Evolutionary conservation across 1,140 invertebrate species (phyloP), one percentile per base, ranked within the genome.

Genomic region (Eurosta solidaginis): DNA sequence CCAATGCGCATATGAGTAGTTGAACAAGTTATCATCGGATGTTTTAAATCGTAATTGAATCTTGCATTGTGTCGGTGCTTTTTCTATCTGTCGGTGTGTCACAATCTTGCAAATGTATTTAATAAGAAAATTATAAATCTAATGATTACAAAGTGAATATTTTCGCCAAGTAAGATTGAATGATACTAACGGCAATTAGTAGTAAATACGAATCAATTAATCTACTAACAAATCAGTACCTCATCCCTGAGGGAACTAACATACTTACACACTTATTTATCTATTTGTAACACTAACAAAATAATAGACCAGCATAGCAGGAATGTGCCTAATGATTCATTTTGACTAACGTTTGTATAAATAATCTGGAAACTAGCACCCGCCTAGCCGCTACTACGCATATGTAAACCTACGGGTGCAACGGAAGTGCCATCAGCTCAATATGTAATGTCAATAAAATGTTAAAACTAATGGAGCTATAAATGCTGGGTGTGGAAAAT

Each of bases 81-180:
- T 59, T 59, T 17, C 12, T n/a, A n/a, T n/a, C n/a, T n/a, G n/a
- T 0, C 29, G 59, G 59, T 36, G 27, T 40, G 33, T 42, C 59
- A 27, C 59, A 29, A 22, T 20, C n/a, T 20, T 52, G 9, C 9
- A 52, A 0, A 52, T 25, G 6, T 68, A 33, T 25, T 68, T n/a
- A n/a, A n/a, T 40, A 68, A 40, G 40, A 40, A 68, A 25, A 54
- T 27, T 54, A 54, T 40, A 68, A 33, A 20, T 68, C 33, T 10
- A 68, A 68, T 68, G 59, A 68, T 5, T 68, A 9, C 33, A 36
- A 1, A 40, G 33, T 40, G 36, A 40, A 68, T 68, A 1, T 27
- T n/a, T 20, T 33, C n/a, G n/a, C 22, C 59, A 68, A 68, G 59
- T 68, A 68, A 68, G 59, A 33, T 68, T 25, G n/a, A 54, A 54